phyloP scores from a whole-genome alignment of 2,888 invertebrate species.

The Aporophyla lueneburgensis region DNA sequence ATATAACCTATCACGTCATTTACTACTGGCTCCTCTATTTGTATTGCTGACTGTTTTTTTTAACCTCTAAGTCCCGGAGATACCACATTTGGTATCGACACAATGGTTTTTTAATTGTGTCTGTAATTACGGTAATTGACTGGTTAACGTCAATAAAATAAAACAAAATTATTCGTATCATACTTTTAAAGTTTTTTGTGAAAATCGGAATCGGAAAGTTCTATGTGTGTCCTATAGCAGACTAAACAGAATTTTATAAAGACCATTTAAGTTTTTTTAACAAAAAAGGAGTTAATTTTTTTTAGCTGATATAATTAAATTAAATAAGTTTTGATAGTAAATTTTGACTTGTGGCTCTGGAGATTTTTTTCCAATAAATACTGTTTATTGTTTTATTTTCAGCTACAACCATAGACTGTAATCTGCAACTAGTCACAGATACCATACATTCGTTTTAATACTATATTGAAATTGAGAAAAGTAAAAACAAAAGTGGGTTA shows the following conservation, averaged over 20 bases:
- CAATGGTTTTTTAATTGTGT: too few relatives aligned
- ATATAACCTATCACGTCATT: slow-evolving; percentile 35
- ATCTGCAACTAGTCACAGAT: not conserved
- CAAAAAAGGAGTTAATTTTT: too few relatives aligned
- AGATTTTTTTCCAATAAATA: slow-evolving; percentile 11
- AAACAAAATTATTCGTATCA: not conserved
- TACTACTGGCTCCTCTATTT: slow-evolving; percentile 5
- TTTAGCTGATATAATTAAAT: not conserved
- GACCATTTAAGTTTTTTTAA: not conserved
- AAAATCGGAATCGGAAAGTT: not conserved
- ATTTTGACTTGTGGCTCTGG: not conserved
- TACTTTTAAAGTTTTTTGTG: not conserved
- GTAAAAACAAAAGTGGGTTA: not conserved
- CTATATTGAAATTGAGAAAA: not conserved
- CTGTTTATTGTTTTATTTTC: not conserved
- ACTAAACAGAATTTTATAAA: not conserved
- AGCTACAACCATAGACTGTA: not conserved
- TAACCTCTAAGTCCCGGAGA: too few relatives aligned
- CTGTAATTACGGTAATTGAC: too few relatives aligned
- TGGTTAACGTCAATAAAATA: not conserved
- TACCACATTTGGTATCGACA: too few relatives aligned
- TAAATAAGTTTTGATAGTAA: not conserved
- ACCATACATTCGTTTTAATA: not conserved
- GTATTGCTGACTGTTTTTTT: slow-evolving; percentile 3
- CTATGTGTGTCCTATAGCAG: not conserved